Evolutionary conservation across 2,797 vertebrate species (phyloP).

Genomic region (Bovichtus diacanthus): DNA sequence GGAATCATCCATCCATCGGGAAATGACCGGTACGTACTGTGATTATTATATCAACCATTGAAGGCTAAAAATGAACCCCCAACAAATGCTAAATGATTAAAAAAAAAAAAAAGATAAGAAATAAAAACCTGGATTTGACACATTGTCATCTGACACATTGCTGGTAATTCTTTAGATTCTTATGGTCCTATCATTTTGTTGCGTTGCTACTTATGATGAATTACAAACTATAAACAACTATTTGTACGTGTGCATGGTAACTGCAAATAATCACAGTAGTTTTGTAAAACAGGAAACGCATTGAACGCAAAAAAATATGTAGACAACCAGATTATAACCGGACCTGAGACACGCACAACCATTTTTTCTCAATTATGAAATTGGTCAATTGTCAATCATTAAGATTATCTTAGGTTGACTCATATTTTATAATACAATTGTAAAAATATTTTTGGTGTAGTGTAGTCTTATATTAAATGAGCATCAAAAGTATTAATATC

Average conservation of each 20-base stretch:
- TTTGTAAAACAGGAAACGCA: too few relatives aligned
- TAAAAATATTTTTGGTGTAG: background rate
- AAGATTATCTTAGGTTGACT: background rate
- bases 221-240: background rate
- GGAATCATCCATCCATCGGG: slow-evolving; percentile 14
- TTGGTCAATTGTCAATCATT: background rate
- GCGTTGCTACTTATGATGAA: background rate
- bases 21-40: slow-evolving; percentile 44
- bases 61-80: background rate
- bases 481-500: background rate
- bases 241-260: background rate
- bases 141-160: background rate
- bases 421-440: background rate
- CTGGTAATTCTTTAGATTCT: background rate
- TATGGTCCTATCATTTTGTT: background rate
- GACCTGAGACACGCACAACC: background rate
- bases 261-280: background rate
- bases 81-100: background rate
- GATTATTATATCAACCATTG: background rate
- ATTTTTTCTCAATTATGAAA: background rate
- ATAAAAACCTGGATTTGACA: background rate
- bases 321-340: background rate
- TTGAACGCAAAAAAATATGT: background rate
- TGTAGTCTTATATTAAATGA: background rate
- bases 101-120: too few relatives aligned